Conservation (phyloP, 2,113 vertebrate genomes). For the Amphilophus citrinellus region DNA sequence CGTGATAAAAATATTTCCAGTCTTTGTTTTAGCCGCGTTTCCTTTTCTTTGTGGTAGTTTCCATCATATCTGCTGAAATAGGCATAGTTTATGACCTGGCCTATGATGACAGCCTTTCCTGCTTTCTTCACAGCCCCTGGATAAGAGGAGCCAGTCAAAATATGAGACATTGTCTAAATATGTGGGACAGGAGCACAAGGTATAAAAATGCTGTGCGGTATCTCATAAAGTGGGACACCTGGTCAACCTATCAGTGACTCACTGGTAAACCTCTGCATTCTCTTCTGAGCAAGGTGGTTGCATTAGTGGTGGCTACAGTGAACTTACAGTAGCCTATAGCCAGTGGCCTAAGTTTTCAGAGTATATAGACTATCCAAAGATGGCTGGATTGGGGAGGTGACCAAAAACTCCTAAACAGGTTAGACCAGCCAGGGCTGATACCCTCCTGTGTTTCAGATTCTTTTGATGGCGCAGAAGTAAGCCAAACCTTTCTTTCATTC, state of each 20-base stretch:
- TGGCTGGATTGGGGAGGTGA: too few relatives aligned
- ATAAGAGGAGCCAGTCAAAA: background rate
- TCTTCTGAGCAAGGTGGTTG: rapidly evolving
- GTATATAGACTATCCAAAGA: background rate
- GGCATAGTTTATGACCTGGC: background rate
- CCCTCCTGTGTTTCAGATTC: background rate
- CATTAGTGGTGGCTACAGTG: background rate
- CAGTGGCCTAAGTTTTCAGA: background rate
- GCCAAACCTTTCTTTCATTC: background rate
- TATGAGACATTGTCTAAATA: too few relatives aligned
- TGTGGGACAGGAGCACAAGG: background rate
- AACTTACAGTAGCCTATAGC: background rate
- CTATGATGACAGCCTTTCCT: background rate
- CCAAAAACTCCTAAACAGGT: too few relatives aligned
- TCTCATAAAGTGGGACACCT: background rate
- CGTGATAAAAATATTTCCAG: background rate
- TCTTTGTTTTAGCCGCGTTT: background rate
- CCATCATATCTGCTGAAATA: constrained; percentile 5
- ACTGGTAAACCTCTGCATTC: background rate
- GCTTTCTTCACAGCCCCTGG: background rate
- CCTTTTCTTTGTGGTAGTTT: constrained; percentile 10
- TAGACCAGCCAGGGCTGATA: too few relatives aligned
- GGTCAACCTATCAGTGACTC: background rate
- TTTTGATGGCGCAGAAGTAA: background rate
- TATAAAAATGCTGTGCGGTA: background rate